These are phyloP conservation scores for Bombus haemorrhoidalis DNA, from an alignment of 1,140 invertebrate genomes.

Conservation along the genomic window DNA sequence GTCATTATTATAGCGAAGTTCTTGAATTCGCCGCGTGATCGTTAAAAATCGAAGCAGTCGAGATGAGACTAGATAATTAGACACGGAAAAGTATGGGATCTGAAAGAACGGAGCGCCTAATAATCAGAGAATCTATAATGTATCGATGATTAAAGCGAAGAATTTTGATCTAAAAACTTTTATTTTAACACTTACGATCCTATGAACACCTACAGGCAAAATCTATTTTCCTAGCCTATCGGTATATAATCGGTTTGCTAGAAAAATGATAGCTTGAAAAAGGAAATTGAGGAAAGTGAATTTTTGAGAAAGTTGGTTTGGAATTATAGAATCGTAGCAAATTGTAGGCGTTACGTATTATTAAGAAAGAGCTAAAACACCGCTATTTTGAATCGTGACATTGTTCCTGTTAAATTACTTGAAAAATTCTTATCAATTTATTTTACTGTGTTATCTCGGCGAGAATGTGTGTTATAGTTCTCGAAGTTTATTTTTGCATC, in stretches of 20 bases:
- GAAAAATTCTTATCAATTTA: too few species aligned
- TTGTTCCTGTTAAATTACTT: too few species aligned
- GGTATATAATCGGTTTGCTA: neutral
- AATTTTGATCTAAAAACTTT: neutral
- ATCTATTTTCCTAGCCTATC: too few species aligned
- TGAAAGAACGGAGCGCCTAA: neutral
- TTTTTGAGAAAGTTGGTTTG: neutral
- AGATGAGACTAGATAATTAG: constrained; percentile 52
- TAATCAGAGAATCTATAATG: constrained; percentile 33
- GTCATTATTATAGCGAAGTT: constrained; percentile 36
- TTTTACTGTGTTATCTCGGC: too few species aligned
- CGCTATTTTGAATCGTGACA: too few species aligned
- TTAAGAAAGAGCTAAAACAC: too few species aligned
- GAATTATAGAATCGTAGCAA: neutral
- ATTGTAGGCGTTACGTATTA: neutral
- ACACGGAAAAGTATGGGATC: neutral
- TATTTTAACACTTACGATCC: neutral
- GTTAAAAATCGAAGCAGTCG: constrained; percentile 12
- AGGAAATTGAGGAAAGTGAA: neutral
- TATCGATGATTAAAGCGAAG: neutral
- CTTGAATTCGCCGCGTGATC: constrained; percentile 25
- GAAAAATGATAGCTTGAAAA: neutral
- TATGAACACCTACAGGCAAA: too few species aligned
- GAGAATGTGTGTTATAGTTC: too few species aligned
- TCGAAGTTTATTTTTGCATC: too few species aligned